phyloP scores from a whole-genome alignment of 2,797 vertebrate genomes.

The Channa striata region DNA sequence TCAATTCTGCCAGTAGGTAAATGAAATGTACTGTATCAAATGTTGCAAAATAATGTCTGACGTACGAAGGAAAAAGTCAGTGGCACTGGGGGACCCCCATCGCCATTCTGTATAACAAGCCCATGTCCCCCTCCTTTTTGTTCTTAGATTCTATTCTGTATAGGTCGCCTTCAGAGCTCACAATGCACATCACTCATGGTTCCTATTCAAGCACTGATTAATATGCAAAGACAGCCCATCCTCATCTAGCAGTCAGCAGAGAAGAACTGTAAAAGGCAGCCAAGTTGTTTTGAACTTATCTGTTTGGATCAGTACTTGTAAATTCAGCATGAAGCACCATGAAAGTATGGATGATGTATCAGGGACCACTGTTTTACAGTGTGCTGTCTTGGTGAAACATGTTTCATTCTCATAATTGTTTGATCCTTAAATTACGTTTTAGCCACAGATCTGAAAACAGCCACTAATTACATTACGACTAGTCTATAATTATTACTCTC shows the following conservation, averaged over 20 bases:
- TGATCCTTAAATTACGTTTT: not conserved
- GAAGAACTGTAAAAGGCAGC: conserved; percentile 64
- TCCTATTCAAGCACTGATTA: conserved; percentile 92
- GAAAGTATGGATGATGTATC: conserved; percentile 35
- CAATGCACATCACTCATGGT: conserved; percentile 91
- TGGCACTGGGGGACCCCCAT: conserved; percentile 49
- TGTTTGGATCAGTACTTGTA: conserved; percentile 34
- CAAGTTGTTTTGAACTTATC: conserved; percentile 49
- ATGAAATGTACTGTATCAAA: not conserved
- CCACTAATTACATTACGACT: not conserved
- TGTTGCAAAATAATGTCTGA: conserved; percentile 78
- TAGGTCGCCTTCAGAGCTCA: conserved; percentile 83
- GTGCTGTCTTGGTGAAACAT: not conserved
- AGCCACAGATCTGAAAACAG: conserved; percentile 11
- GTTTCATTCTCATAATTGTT: conserved; percentile 4
- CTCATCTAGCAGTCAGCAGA: conserved; percentile 79
- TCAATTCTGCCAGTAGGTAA: not conserved
- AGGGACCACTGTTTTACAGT: not conserved
- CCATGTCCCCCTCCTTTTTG: conserved; percentile 53
- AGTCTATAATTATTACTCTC: not conserved
- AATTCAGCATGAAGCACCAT: conserved; percentile 14
- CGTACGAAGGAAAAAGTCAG: conserved; percentile 81
- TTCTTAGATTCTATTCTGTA: conserved; percentile 79
- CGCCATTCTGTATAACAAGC: conserved; percentile 84
- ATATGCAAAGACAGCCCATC: conserved; percentile 90